Base-by-base conservation (phyloP, 2,888 invertebrate species). In the Agrochola lota region DNA sequence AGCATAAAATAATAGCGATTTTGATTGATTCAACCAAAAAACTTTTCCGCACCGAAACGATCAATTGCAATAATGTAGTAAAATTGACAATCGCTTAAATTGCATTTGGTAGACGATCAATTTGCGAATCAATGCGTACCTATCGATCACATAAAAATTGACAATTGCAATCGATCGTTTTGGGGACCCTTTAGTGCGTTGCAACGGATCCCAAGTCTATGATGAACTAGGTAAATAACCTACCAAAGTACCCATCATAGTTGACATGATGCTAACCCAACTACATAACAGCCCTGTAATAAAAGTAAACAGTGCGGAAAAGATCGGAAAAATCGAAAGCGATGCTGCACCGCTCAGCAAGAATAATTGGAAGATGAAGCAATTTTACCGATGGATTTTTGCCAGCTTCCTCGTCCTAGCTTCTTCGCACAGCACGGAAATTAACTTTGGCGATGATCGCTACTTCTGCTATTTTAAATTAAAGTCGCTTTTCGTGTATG, bases 401-500 rank as follows among this genome's bases (percentile, higher is more conserved):
- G 43, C 6, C 12, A 43, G 43, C 12, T 57, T 68, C 62, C 46
- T 63, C 20, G 35, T 26, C 6, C 7, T 20, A 30, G n/a, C 35
- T 62, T 43, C 46, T 63, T 63, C 55, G 26, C 46, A 78, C 17
- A 63, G 23, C 40, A 63, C 23, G 17, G 26, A 49, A 63, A 55
- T 55, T 0, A 49, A 57, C 20, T 12, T 30, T 49, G 1, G 2
- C 20, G 20, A 20, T 46, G 26, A 26, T 30, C 20, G 12, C n/a
- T 46, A 66, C 66, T 43, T 43, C 9, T 40, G 15, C n/a, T 64
- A 40, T 40, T 40, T 64, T n/a, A 64, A 40, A 63, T 63, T 4
- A n/a, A n/a, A 35, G 63, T 35, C 23, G 23, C n/a, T 40, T 15
- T n/a, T 8, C 23, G 23, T 35, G 35, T 40, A 15, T 40, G n/a